Conservation (phyloP, 2,797 vertebrate species). For the Chrysolophus pictus region DNA sequence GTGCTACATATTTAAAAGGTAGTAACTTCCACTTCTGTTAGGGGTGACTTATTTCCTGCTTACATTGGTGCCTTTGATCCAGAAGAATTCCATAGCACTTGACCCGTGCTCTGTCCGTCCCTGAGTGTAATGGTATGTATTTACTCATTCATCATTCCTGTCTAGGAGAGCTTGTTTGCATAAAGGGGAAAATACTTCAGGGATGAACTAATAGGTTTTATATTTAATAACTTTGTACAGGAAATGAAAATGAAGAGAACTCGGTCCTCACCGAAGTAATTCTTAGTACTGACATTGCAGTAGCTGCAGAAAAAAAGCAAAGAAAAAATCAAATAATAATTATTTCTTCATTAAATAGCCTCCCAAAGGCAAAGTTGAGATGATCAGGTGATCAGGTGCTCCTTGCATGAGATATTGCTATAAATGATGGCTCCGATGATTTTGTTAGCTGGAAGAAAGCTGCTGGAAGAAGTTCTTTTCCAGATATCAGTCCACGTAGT, state of each 20-base stretch:
- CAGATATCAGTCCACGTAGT: not conserved
- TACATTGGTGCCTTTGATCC: not conserved
- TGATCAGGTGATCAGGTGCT: not conserved
- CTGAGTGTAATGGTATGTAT: not conserved
- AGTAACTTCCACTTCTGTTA: not conserved
- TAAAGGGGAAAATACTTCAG: not conserved
- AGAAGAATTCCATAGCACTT: not conserved
- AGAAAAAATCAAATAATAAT: not conserved
- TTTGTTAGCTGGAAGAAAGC: not conserved
- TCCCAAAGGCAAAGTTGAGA: not conserved
- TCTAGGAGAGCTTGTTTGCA: not conserved
- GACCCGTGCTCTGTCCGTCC: not conserved
- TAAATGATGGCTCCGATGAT: not conserved
- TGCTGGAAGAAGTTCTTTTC: not conserved
- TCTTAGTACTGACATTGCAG: not conserved
- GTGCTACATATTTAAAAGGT: not conserved
- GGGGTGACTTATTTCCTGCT: not conserved
- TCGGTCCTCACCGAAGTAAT: not conserved
- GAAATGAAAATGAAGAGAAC: not conserved
- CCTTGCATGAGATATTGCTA: not conserved
- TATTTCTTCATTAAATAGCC: not conserved
- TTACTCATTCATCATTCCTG: not conserved
- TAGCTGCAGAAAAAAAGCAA: not conserved
- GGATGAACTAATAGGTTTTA: not conserved
- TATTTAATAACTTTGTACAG: not conserved